Conservation (phyloP, 2,797 vertebrate genomes). For the Sebastiscus tertius region DNA sequence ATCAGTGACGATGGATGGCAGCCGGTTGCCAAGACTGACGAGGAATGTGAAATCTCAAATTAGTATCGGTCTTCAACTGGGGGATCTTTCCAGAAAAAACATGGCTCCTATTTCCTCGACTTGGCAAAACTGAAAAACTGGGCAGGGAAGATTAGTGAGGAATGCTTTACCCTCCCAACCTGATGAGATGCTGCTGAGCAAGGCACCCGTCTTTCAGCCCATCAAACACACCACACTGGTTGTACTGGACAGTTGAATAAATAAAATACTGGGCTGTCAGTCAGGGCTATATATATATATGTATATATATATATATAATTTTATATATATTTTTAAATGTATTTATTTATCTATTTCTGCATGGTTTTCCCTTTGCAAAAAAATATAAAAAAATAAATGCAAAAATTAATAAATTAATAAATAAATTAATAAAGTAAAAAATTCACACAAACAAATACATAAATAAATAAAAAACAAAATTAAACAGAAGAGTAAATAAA, state of each 20-base stretch:
- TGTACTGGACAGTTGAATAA: neutral
- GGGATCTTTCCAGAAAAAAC: neutral
- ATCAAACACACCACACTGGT: neutral
- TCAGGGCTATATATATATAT: too few relatives aligned
- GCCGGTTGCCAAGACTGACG: neutral
- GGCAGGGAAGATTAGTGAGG: neutral
- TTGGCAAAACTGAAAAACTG: neutral
- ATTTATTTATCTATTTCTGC: too few relatives aligned
- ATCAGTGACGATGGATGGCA: neutral
- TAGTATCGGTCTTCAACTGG: conserved; percentile 7
- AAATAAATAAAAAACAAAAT: too few relatives aligned
- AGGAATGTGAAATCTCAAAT: conserved; percentile 42
- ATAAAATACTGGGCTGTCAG: neutral
- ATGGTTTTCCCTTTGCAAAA: too few relatives aligned
- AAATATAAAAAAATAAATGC: too few relatives aligned
- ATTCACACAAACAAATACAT: too few relatives aligned
- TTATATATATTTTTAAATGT: too few relatives aligned
- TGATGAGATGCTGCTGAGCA: neutral
- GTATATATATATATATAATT: too few relatives aligned
- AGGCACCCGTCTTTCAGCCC: neutral
- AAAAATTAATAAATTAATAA: too few relatives aligned
- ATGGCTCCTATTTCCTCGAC: conserved; percentile 11
- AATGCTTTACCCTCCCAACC: neutral
- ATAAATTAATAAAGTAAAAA: too few relatives aligned
- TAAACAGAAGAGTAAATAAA: too few relatives aligned